Percentiles rank a stretch among this genome's conserved stretches.
phyloP scores from a whole-genome alignment of 2,797 vertebrate species.

The Brachymystax lenok region DNA sequence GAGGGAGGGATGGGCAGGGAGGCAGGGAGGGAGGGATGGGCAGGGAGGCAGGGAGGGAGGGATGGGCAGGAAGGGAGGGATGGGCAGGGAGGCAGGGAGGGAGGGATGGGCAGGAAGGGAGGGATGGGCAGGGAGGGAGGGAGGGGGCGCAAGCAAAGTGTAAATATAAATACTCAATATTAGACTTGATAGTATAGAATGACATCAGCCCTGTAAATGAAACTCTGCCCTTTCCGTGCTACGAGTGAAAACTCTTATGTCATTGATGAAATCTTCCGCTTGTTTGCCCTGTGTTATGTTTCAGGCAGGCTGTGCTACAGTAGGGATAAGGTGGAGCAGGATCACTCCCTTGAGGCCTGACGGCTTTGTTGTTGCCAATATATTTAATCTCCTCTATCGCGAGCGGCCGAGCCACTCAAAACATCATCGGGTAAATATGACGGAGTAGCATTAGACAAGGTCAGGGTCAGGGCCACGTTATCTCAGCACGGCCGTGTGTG shows the following conservation, averaged over 20 bases:
- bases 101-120: not conserved
- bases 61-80: not conserved
- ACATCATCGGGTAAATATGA: constrained; percentile 77
- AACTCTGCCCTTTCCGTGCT: not conserved
- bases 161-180: constrained; percentile 55
- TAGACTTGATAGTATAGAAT: constrained; percentile 37
- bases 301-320: constrained; percentile 40
- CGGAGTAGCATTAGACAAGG: constrained; percentile 70
- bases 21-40: constrained; percentile 2
- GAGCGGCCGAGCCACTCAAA: constrained; percentile 48
- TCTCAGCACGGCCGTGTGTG: constrained; percentile 45
- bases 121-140: too few relatives aligned
- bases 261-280: constrained; percentile 54
- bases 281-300: constrained; percentile 51
- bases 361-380: constrained; percentile 64
- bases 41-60: not conserved
- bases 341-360: constrained; percentile 57
- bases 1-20: not conserved
- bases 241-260: constrained; percentile 25
- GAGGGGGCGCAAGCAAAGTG: constrained; percentile 30
- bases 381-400: constrained; percentile 54
- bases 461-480: constrained; percentile 70
- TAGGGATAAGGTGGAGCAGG: constrained; percentile 32
- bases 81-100: not conserved
- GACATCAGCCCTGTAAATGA: not conserved